These are phyloP conservation scores for Drosophila macrospina DNA, from an alignment of 2,888 invertebrate genomes.

Conservation along the genomic window DNA sequence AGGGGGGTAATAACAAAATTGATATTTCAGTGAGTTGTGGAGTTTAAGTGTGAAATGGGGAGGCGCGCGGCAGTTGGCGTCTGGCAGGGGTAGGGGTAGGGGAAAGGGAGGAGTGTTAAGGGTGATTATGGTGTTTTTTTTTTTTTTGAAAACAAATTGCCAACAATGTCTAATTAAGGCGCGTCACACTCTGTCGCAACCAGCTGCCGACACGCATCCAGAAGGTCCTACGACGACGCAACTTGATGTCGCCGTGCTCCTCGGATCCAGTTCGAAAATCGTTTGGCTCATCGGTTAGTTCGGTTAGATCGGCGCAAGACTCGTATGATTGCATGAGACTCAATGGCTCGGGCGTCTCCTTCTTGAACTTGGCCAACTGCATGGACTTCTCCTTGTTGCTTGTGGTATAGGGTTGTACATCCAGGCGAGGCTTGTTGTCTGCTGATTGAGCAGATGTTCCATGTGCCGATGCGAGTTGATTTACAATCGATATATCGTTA, in stretches of 20 bases:
- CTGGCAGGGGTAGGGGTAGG: no score
- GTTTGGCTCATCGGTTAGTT: slow-evolving; percentile 8
- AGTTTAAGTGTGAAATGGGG: no score
- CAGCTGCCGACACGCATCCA: slow-evolving; percentile 42
- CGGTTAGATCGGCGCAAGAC: slow-evolving; percentile 13
- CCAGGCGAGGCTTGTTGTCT: neutral
- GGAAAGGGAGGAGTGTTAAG: neutral
- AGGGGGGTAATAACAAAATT: no score
- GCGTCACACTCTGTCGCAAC: slow-evolving; percentile 36
- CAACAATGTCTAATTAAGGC: slow-evolving; percentile 11
- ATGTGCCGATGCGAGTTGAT: neutral
- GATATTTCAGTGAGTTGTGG: no score
- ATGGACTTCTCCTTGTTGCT: neutral
- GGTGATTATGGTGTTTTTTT: no score
- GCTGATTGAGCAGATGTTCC: neutral
- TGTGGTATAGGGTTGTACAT: neutral
- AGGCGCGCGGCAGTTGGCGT: no score
- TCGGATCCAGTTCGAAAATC: slow-evolving; percentile 9
- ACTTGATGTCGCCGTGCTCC: neutral
- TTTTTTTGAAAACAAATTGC: no score
- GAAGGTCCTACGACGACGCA: slow-evolving; percentile 21
- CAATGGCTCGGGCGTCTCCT: neutral
- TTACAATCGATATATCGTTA: no score
- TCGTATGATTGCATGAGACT: neutral
- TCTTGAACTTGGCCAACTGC: slow-evolving; percentile 1